Conservation (phyloP, 2,113 vertebrate genomes). For the Cairina moschata region DNA sequence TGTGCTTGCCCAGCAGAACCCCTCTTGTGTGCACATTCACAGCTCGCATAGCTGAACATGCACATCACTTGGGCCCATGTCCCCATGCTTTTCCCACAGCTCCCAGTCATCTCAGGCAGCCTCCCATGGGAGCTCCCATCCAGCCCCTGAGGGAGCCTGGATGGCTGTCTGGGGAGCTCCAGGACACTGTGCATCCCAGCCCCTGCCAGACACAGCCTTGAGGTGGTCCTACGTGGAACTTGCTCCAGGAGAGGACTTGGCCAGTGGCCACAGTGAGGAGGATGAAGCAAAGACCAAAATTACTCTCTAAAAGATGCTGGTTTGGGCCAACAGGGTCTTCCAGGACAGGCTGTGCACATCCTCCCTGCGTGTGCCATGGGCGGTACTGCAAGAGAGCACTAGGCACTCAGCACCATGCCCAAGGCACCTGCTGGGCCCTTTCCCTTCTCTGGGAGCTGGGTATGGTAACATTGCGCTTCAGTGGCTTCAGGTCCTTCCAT, state of each 20-base stretch:
- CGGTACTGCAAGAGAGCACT: too few species aligned
- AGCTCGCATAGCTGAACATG: not conserved
- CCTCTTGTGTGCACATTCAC: too few species aligned
- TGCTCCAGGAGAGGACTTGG: not conserved
- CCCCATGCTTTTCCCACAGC: not conserved
- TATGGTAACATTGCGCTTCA: not conserved
- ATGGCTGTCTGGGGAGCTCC: not conserved
- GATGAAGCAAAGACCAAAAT: not conserved
- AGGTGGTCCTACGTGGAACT: not conserved
- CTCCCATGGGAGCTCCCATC: too few species aligned
- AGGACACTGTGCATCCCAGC: too few species aligned
- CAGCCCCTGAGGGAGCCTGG: too few species aligned
- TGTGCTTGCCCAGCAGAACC: not conserved
- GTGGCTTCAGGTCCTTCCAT: not conserved
- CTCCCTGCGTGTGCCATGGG: not conserved
- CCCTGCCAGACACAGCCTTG: not conserved
- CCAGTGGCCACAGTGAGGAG: not conserved
- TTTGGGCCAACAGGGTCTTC: not conserved
- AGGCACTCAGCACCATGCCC: not conserved
- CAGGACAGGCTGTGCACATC: not conserved
- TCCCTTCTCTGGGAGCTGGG: not conserved
- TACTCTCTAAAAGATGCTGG: not conserved
- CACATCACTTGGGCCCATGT: not conserved
- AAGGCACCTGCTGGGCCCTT: not conserved
- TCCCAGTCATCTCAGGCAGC: not conserved